These are phyloP conservation scores for Augiades crinisus DNA, from an alignment of 2,888 invertebrate species.

Conservation along the genomic window DNA sequence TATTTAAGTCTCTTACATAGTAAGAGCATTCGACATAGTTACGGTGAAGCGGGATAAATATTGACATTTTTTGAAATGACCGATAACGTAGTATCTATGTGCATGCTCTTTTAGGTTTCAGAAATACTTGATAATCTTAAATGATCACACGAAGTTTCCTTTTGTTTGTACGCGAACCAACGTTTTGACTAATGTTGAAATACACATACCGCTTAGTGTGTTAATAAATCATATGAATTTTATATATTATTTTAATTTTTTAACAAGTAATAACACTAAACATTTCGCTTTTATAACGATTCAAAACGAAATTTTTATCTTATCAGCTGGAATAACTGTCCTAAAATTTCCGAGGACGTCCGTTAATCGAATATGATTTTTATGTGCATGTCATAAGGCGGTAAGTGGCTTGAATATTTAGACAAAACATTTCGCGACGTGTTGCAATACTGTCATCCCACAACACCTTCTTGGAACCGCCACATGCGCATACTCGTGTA, in stretches of 20 bases:
- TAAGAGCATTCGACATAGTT: conserved; percentile 6
- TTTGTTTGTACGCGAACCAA: too few relatives aligned
- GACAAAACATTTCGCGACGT: conserved; percentile 10
- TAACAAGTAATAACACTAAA: too few relatives aligned
- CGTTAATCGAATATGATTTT: background rate
- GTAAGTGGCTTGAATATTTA: background rate
- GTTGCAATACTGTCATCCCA: conserved; percentile 5
- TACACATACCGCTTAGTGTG: too few relatives aligned
- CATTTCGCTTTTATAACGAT: background rate
- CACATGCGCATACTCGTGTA: background rate
- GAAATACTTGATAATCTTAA: too few relatives aligned
- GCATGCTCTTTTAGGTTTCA: too few relatives aligned
- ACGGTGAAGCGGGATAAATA: too few relatives aligned
- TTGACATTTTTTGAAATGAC: background rate
- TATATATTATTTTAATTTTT: too few relatives aligned
- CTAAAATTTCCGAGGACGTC: background rate
- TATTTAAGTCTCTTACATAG: too few relatives aligned
- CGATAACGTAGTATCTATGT: too few relatives aligned
- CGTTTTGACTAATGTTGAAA: too few relatives aligned
- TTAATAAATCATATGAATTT: too few relatives aligned
- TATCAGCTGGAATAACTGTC: conserved; percentile 1
- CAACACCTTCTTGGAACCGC: conserved; percentile 31
- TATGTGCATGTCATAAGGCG: background rate
- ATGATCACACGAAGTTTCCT: too few relatives aligned
- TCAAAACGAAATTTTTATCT: background rate